Evolutionary conservation across 2,888 invertebrate genomes (phyloP).

Genomic region (Physocephala rufipes): DNA sequence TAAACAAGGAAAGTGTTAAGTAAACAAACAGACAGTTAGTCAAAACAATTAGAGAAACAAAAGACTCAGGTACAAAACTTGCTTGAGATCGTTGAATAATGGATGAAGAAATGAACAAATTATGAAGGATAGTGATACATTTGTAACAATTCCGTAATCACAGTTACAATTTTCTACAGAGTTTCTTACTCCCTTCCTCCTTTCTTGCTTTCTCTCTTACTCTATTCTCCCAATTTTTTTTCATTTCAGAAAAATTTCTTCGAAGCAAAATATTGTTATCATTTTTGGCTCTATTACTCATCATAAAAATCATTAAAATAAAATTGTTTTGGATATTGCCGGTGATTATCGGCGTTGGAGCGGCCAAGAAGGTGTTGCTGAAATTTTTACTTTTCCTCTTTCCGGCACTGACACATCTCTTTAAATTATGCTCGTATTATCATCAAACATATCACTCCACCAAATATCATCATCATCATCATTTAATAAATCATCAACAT

Average conservation of each 20-base stretch:
- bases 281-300: conserved; percentile 78
- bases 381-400: conserved; percentile 83
- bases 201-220: not conserved
- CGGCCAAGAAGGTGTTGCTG: conserved; percentile 84
- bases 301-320: conserved; percentile 81
- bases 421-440: conserved; percentile 86
- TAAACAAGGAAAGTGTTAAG: too few relatives aligned
- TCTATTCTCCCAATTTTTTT: not conserved
- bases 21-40: too few relatives aligned
- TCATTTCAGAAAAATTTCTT: conserved; percentile 81
- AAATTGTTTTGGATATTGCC: conserved; percentile 84
- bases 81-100: too few relatives aligned
- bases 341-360: conserved; percentile 79
- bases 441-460: conserved; percentile 74
- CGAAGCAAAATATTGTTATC: conserved; percentile 79
- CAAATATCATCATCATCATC: conserved; percentile 83
- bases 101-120: too few relatives aligned
- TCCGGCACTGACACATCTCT: conserved; percentile 83
- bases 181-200: too few relatives aligned
- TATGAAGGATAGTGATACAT: too few relatives aligned
- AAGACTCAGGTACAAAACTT: too few relatives aligned
- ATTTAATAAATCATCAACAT: conserved; percentile 82
- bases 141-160: too few relatives aligned
- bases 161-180: too few relatives aligned
- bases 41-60: too few relatives aligned